Percentiles rank a stretch among this genome's conserved stretches.
Conservation (phyloP, 2,113 vertebrate species). For the Lycocorax pyrrhopterus region DNA sequence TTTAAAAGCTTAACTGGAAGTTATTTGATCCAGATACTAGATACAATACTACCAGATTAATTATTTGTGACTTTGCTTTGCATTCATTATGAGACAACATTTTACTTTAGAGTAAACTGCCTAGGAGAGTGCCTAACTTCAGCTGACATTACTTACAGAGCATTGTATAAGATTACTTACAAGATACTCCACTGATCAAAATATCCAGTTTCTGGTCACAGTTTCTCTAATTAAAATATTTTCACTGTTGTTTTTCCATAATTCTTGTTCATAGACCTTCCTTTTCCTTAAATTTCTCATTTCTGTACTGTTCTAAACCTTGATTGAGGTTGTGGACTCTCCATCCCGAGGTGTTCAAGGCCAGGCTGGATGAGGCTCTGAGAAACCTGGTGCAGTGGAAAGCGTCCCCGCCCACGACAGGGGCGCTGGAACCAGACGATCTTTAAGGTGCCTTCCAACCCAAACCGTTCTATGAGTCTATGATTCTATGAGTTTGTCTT, state of each 20-base stretch:
- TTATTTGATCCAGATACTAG: neutral
- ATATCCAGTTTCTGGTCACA: neutral
- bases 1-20: neutral
- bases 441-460: neutral
- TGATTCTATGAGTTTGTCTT: neutral
- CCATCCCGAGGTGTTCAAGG: accelerated
- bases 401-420: too few species aligned
- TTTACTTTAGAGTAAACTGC: neutral
- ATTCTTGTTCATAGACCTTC: neutral
- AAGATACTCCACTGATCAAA: neutral
- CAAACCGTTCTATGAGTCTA: neutral
- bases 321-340: neutral
- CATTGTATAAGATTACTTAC: neutral
- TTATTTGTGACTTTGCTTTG: neutral
- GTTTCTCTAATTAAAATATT: neutral
- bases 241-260: neutral
- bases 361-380: neutral
- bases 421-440: neutral
- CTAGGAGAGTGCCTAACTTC: neutral
- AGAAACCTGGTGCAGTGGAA: neutral
- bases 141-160: neutral
- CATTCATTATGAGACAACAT: neutral
- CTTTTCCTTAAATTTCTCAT: neutral
- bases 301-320: neutral
- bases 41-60: neutral